Base-by-base conservation (phyloP, 2,797 vertebrate genomes). In the Silurus aristotelis region DNA sequence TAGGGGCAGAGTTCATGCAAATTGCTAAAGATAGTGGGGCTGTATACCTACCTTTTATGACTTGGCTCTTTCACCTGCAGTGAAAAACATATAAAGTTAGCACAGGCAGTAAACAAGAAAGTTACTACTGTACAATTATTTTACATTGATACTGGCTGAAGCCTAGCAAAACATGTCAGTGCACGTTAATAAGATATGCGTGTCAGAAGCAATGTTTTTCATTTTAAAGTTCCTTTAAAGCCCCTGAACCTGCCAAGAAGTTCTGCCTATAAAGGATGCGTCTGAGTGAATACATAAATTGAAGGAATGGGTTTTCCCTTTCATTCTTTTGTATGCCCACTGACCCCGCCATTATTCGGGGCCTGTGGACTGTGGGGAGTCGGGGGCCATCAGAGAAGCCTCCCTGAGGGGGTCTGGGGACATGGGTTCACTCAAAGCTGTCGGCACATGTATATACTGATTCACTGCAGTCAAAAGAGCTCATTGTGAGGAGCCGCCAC, bases 381-480 rank as follows among this genome's bases (percentile, higher is more conserved):
- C 82, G 93, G 91, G 86, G 91, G 91, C 91, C 92, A 90, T 27
- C 85, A 90, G 90, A 93, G 91, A 89, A 87, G 89, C 90, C 93
- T 94, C 93, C 93, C 52, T 92, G 91, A 93, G 91, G 90, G 90
- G 86, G 91, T 91, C 88, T 48, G 84, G 78, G 87, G 56, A 84
- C 89, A 87, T 84, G 92, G 92, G 91, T 83, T 92, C 91, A 89
- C 88, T 89, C 92, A 7, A 93, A 94, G 94, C 94, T 94, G 94
- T 94, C 93, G 94, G 92, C 93, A 91, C 92, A 89, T 93, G 92
- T 93, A 95, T 95, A 93, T 93, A 93, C 94, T 94, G 94, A 95
- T 94, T 95, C 92, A 95, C 93, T 93, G 93, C 91, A 92, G 94
- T 95, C 94, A 94, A 93, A 95, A 94, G 92, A 91, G 88, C 3